phyloP scores from a whole-genome alignment of 2,797 vertebrate species.

The Anniella stebbinsi region DNA sequence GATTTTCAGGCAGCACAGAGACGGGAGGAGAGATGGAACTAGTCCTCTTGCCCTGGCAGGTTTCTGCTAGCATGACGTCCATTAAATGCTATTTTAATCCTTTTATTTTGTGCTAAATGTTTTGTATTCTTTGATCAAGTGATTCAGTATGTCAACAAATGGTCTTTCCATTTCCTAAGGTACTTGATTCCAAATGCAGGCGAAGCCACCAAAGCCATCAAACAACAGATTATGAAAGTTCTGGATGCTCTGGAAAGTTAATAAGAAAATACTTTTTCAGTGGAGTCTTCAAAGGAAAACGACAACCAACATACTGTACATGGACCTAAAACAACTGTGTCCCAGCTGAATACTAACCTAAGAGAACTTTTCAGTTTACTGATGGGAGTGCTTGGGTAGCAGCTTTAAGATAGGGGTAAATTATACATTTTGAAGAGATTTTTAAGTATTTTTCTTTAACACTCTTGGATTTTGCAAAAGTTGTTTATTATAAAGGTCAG shows the following conservation, averaged over 20 bases:
- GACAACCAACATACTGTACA: slow-evolving; percentile 71
- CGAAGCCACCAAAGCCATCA: slow-evolving; percentile 99
- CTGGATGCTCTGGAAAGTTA: slow-evolving; percentile 97
- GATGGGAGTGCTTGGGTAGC: slow-evolving; percentile 73
- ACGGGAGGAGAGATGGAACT: too few relatives aligned
- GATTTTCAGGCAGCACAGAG: too few relatives aligned
- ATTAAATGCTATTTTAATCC: neutral
- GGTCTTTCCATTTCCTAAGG: slow-evolving; percentile 73
- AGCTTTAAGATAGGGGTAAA: slow-evolving; percentile 77
- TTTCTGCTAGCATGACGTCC: too few relatives aligned
- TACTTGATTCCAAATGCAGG: slow-evolving; percentile 98
- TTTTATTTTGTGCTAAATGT: neutral
- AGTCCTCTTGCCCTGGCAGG: too few relatives aligned
- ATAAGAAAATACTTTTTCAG: slow-evolving; percentile 75
- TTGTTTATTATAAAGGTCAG: slow-evolving; percentile 77
- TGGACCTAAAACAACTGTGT: slow-evolving; percentile 70
- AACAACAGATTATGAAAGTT: slow-evolving; percentile 99
- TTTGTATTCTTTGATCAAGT: neutral
- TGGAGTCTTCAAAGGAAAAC: slow-evolving; percentile 66
- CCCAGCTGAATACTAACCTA: slow-evolving; percentile 71
- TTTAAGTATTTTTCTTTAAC: slow-evolving; percentile 63
- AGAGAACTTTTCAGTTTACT: slow-evolving; percentile 73
- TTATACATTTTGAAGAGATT: slow-evolving; percentile 74
- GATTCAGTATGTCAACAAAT: slow-evolving; percentile 37
- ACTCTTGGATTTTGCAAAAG: slow-evolving; percentile 69